Evolutionary conservation across 2,113 vertebrate species (phyloP).

Genomic region (Cyprinodon brontotheroides): DNA sequence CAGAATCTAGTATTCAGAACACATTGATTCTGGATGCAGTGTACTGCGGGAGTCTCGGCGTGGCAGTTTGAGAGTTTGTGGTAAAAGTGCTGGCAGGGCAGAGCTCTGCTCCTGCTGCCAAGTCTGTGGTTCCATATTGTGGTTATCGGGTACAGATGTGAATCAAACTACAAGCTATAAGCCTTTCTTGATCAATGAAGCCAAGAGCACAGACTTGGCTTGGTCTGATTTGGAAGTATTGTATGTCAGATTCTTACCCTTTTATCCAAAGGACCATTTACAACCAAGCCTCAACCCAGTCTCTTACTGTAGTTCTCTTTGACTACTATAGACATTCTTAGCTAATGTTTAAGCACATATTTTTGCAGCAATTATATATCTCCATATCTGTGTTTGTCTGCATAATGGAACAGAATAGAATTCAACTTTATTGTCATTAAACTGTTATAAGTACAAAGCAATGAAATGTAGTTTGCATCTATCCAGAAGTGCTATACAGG

Average conservation of each 20-base stretch:
- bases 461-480: background rate
- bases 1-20: conserved; percentile 67
- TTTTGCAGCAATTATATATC: background rate
- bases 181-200: conserved; percentile 40
- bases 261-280: conserved; percentile 36
- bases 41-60: conserved; percentile 25
- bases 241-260: conserved; percentile 6
- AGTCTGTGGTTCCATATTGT: conserved; percentile 51
- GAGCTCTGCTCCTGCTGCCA: conserved; percentile 46
- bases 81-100: conserved; percentile 49
- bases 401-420: background rate
- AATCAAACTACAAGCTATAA: conserved; percentile 38
- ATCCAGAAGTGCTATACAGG: too few species aligned
- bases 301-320: conserved; percentile 6
- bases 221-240: conserved; percentile 18
- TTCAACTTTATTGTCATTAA: too few species aligned
- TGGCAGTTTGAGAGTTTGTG: conserved; percentile 64
- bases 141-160: conserved; percentile 64
- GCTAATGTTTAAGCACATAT: conserved; percentile 8
- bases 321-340: conserved; percentile 18
- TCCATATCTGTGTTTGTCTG: background rate
- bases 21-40: conserved; percentile 38
- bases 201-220: conserved; percentile 29
- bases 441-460: too few species aligned
- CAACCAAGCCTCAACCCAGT: background rate